These are phyloP conservation scores for Thaleichthys pacificus DNA, from an alignment of 2,797 vertebrate genomes.

Conservation along the genomic window DNA sequence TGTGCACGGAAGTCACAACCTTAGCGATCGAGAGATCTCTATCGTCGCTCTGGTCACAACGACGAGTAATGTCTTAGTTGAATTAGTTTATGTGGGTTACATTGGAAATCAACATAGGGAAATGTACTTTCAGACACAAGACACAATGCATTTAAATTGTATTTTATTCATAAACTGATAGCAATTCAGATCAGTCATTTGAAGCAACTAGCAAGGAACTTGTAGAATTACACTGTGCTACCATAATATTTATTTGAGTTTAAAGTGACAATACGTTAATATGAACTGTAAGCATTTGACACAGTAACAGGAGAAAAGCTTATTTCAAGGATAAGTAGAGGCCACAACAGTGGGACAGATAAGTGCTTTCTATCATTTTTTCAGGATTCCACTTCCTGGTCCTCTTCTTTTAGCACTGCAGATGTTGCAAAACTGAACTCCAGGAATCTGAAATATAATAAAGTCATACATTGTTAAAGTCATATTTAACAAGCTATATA, in stretches of 20 bases:
- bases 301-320: neutral
- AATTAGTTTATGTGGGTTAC: neutral
- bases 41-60: too few species aligned
- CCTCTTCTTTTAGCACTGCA: constrained; percentile 93
- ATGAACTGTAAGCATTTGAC: constrained; percentile 1
- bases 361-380: constrained; percentile 73
- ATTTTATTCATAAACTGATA: neutral
- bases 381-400: constrained; percentile 89
- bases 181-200: neutral
- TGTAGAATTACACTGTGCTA: neutral
- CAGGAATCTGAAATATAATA: constrained; percentile 74
- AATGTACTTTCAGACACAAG: neutral
- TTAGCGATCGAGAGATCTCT: too few species aligned
- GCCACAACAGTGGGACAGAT: neutral
- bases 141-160: neutral
- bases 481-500: neutral
- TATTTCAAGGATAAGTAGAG: neutral
- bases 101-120: neutral
- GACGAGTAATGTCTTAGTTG: too few species aligned
- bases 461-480: neutral
- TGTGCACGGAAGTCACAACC: neutral
- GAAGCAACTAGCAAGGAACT: neutral
- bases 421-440: constrained; percentile 93
- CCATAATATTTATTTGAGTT: neutral
- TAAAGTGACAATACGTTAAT: neutral